A percentile compares a stretch with the other conserved stretches of the same genome.
These are phyloP conservation scores for Drosophila pectinifera DNA, from an alignment of 1,140 invertebrate species.

Conservation along the genomic window DNA sequence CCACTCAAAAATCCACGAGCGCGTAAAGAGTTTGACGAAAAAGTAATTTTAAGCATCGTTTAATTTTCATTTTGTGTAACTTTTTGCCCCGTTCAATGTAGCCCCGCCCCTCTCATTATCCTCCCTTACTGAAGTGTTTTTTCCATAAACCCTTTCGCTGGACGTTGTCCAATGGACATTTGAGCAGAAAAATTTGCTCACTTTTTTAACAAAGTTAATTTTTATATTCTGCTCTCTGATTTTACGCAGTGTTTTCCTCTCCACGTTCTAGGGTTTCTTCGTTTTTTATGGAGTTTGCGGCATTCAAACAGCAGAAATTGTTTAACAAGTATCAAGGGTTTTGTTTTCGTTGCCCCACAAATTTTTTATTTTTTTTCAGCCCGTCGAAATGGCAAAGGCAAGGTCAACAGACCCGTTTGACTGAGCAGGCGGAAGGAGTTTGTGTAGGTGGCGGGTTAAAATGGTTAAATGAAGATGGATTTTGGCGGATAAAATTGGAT, in stretches of 20 bases:
- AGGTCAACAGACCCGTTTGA: conserved; percentile 57
- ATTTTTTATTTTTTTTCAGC: conserved; percentile 28
- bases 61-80: conserved; percentile 79
- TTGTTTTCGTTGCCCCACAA: conserved; percentile 26
- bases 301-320: conserved; percentile 57
- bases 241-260: conserved; percentile 35
- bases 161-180: conserved; percentile 59
- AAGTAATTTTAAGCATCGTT: conserved; percentile 83
- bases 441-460: not conserved
- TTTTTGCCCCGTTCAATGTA: conserved; percentile 49
- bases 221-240: conserved; percentile 67
- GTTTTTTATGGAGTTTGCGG: conserved; percentile 34
- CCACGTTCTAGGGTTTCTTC: conserved; percentile 10
- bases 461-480: not conserved
- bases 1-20: conserved; percentile 25
- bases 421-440: conserved; percentile 1
- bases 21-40: conserved; percentile 76
- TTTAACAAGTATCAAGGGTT: conserved; percentile 63
- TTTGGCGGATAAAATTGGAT: conserved; percentile 7
- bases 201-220: conserved; percentile 80
- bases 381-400: conserved; percentile 45
- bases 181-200: conserved; percentile 66
- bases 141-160: conserved; percentile 50
- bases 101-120: conserved; percentile 7
- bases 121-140: conserved; percentile 11